These are phyloP conservation scores for Silurus meridionalis DNA, from an alignment of 2,113 vertebrate species.

Conservation along the genomic window DNA sequence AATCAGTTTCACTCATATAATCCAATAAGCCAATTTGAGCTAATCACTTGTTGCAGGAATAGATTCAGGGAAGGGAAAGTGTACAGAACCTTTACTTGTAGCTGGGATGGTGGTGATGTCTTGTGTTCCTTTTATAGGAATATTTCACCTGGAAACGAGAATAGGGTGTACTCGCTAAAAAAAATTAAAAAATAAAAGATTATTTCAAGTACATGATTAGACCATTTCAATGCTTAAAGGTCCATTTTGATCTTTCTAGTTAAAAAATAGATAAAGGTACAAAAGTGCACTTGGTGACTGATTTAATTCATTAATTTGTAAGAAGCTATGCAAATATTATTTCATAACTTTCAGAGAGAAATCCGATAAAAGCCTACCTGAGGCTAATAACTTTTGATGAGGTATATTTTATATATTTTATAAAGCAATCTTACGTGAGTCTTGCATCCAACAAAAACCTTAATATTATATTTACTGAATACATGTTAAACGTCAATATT, in stretches of 20 bases:
- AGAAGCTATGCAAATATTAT: background rate
- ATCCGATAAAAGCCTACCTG: background rate
- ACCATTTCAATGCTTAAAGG: background rate
- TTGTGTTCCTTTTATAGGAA: background rate
- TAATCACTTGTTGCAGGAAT: slow-evolving; percentile 11
- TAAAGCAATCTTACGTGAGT: background rate
- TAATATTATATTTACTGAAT: background rate
- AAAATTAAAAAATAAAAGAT: background rate
- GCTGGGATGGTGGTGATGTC: background rate
- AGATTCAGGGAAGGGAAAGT: background rate
- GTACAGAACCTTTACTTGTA: background rate
- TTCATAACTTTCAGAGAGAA: background rate
- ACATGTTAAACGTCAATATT: background rate
- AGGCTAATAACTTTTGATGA: background rate
- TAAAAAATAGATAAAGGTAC: background rate
- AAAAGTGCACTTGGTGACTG: background rate
- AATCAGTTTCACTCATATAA: background rate
- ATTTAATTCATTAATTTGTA: background rate
- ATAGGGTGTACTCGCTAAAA: background rate
- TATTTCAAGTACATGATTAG: background rate
- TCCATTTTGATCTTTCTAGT: background rate
- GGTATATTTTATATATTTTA: background rate
- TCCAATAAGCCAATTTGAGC: background rate
- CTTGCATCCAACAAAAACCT: background rate
- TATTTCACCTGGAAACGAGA: background rate